A percentile compares a stretch with the other conserved stretches of the same genome.
These are phyloP conservation scores for Telmatochromis sp. DNA, from an alignment of 2,113 vertebrate genomes.

Conservation along the genomic window DNA sequence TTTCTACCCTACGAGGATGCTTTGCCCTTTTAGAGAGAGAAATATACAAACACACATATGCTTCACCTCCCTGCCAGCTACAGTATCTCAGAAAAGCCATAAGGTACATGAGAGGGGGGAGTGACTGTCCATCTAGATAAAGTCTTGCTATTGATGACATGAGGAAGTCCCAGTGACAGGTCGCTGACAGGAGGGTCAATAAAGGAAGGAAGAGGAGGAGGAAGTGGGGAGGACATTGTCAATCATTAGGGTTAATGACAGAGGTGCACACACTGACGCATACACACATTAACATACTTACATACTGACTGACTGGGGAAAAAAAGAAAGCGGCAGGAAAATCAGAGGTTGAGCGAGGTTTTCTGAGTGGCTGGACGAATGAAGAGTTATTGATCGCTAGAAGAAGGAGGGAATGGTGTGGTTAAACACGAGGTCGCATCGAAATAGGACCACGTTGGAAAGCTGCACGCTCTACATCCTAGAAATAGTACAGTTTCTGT, in stretches of 20 bases:
- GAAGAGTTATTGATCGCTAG: conserved; percentile 31
- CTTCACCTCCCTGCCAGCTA: conserved; percentile 28
- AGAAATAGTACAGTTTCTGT: neutral
- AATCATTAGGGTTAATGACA: conserved; percentile 58
- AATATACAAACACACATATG: neutral
- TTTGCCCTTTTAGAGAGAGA: conserved; percentile 2
- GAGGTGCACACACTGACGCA: neutral
- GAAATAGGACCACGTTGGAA: neutral
- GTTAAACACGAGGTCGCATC: conserved; percentile 36
- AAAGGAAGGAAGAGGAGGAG: conserved; percentile 30
- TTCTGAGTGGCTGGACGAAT: neutral
- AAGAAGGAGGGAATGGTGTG: conserved; percentile 1
- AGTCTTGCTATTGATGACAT: conserved; percentile 53
- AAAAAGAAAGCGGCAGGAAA: neutral
- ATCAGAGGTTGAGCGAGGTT: neutral
- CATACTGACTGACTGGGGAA: neutral
- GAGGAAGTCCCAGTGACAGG: conserved; percentile 52
- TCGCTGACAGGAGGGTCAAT: conserved; percentile 63
- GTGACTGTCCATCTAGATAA: conserved; percentile 55
- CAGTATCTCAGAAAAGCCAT: conserved; percentile 45
- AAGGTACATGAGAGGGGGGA: conserved; percentile 19
- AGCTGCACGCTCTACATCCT: neutral
- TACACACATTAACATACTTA: neutral
- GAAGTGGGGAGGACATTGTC: conserved; percentile 43
- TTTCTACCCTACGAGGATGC: neutral